Conservation (phyloP, 2,888 invertebrate genomes). For the Escarpia spicata region DNA sequence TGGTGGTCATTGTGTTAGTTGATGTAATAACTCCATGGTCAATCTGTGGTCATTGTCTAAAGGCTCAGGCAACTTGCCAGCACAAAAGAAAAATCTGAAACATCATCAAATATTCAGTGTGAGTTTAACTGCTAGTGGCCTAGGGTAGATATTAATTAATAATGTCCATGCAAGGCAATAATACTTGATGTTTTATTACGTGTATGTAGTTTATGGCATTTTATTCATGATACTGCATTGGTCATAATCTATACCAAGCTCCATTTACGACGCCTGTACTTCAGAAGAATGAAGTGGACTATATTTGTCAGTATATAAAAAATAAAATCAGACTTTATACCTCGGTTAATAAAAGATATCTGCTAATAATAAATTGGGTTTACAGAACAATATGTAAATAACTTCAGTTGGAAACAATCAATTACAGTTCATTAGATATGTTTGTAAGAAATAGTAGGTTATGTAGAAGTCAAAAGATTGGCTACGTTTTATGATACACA, state of each 20-base stretch:
- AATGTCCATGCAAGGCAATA: not conserved
- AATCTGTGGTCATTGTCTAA: not conserved
- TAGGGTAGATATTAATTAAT: not conserved
- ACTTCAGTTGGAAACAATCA: no score
- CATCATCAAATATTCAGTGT: not conserved
- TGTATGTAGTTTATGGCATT: not conserved
- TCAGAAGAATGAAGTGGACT: not conserved
- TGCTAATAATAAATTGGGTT: no score
- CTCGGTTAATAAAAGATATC: not conserved
- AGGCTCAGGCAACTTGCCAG: not conserved
- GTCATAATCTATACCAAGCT: not conserved
- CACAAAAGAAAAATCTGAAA: not conserved
- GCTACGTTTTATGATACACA: no score
- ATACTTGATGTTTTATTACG: not conserved
- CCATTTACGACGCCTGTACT: no score
- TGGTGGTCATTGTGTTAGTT: slow-evolving; percentile 14
- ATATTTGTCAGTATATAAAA: not conserved
- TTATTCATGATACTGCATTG: not conserved
- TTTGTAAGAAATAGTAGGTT: no score
- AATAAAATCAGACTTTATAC: not conserved
- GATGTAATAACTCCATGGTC: not conserved
- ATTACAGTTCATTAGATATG: no score
- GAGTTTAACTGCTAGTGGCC: not conserved
- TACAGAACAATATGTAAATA: no score
- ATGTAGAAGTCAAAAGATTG: no score